Conservation (phyloP, 2,888 invertebrate species). For the Anthrax anthrax region DNA sequence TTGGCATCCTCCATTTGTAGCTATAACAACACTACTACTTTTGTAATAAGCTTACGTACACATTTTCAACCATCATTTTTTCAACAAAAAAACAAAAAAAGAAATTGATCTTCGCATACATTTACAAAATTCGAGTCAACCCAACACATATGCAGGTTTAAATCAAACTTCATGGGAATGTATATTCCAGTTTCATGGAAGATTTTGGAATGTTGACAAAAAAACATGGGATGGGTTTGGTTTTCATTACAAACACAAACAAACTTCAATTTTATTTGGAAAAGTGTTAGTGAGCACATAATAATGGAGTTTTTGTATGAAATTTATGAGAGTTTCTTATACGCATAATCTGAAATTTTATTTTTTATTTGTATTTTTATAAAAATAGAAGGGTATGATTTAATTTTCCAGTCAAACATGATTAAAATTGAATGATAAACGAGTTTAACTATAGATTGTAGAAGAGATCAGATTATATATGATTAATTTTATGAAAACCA, state of each 20-base stretch:
- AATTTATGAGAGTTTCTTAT: no score
- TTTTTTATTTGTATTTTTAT: no score
- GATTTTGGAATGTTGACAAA: conserved; percentile 6
- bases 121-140: not conserved
- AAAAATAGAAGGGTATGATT: not conserved
- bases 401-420: not conserved
- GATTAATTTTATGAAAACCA: not conserved
- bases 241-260: no score
- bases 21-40: conserved; percentile 10
- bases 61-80: no score
- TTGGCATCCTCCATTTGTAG: conserved; percentile 34
- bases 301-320: no score
- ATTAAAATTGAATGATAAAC: not conserved
- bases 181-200: conserved; percentile 10
- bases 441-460: not conserved
- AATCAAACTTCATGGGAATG: conserved; percentile 18
- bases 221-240: conserved; percentile 6
- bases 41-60: no score
- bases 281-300: no score
- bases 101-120: not conserved
- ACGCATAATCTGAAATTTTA: no score
- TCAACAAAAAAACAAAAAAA: no score
- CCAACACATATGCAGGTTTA: conserved; percentile 4
- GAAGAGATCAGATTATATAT: not conserved
- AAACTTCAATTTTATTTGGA: no score